phyloP scores from a whole-genome alignment of 2,113 vertebrate genomes.

The Neolamprologus falcicula region DNA sequence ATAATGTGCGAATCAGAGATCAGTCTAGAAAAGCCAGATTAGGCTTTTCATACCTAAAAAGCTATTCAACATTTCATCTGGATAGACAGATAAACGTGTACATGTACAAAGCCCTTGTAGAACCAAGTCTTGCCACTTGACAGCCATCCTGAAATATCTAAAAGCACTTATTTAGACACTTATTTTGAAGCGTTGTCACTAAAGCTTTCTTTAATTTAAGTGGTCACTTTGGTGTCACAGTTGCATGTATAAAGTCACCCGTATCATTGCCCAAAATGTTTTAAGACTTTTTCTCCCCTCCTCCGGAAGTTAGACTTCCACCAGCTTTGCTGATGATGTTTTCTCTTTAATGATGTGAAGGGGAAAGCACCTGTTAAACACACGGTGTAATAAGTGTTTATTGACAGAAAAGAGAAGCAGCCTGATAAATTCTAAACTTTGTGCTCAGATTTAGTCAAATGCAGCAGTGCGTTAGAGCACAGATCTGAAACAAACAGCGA shows the following conservation, averaged over 20 bases:
- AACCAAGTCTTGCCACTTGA: not conserved
- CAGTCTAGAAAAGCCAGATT: not conserved
- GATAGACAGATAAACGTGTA: not conserved
- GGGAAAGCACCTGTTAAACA: not conserved
- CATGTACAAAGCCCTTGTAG: not conserved
- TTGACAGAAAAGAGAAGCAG: not conserved
- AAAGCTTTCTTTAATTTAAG: not conserved
- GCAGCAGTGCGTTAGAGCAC: not conserved
- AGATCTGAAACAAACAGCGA: not conserved
- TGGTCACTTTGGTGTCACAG: not conserved
- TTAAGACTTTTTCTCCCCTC: not conserved
- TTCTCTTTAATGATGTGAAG: not conserved
- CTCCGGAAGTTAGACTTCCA: not conserved
- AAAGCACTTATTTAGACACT: not conserved
- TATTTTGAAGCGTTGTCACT: accelerated
- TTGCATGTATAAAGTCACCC: not conserved
- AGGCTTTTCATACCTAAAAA: not conserved
- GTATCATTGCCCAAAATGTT: not conserved
- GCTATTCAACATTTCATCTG: not conserved
- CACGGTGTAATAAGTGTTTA: not conserved
- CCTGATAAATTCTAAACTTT: not conserved
- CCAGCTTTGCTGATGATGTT: not conserved
- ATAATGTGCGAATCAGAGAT: not conserved
- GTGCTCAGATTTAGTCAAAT: not conserved
- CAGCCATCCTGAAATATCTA: not conserved